Base-by-base conservation (phyloP, 2,113 vertebrate genomes). In the Epinephelus moara region DNA sequence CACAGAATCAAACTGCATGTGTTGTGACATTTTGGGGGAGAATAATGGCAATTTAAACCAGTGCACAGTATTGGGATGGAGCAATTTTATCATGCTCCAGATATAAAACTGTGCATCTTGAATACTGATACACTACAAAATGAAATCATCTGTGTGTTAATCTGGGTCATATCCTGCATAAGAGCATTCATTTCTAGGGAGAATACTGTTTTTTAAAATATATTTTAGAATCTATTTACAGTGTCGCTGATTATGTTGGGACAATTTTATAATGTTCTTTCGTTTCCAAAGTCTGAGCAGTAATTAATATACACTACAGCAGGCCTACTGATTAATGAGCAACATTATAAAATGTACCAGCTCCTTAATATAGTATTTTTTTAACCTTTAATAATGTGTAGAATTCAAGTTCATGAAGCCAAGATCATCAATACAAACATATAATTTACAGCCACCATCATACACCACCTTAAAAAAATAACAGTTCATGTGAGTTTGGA, bases 401-500 rank as follows among this genome's bases (percentile, higher is more conserved):
- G 25, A 75, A 64, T 79, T 78, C 61, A 76, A 69, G 60, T 88
- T 75, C n/a, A 74, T 61, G 67, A 70, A 78, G 70, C 69, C 78
- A 75, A 70, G 67, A 69, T 67, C 47, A 1, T 53, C 30, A 50
- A 17, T 72, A 50, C 17, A 53, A 82, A 80, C 53, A 40, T 60
- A 0, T 27, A 50, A 82, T 80, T 78, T 85, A 80, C 69, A 81
- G 42, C 53, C 61, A 50, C 57, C 23, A 3, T 69, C 33, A 55
- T 19, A 73, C 42, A 59, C 70, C 25, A 37, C 56, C 18, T 53
- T 27, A 21, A 56, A 60, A 70, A 72, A 55, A 37, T 21, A 70
- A 62, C 0, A n/a, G 33, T 75, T 94, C 79, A 94, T 72, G 92
- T 92, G 61, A 94, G 78, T 75, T 93, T 96, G 71, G 85, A 76